phyloP scores from a whole-genome alignment of 2,113 vertebrate species.

The Meleagris gallopavo region DNA sequence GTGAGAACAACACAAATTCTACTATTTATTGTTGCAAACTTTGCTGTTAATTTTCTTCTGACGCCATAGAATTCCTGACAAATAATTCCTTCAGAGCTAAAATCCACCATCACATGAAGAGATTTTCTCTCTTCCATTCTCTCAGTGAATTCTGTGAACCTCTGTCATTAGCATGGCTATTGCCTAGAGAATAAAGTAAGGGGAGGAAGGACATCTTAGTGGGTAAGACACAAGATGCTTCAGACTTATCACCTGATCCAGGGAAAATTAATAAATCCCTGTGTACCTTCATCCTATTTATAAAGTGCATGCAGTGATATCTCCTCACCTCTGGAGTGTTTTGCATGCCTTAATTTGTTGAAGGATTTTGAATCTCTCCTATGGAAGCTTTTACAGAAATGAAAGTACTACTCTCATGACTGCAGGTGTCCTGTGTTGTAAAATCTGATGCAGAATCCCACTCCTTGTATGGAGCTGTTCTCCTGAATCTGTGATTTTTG shows the following conservation, averaged over 20 bases:
- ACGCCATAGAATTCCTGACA: conserved; percentile 1
- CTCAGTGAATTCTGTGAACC: not conserved
- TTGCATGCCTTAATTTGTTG: not conserved
- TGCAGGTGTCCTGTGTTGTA: not conserved
- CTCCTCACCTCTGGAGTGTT: not conserved
- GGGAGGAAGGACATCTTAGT: not conserved
- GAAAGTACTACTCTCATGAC: not conserved
- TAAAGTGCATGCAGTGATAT: not conserved
- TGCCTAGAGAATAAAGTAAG: conserved; percentile 9
- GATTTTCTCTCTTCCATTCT: not conserved
- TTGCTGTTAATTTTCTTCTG: conserved; percentile 31
- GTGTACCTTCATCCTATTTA: not conserved
- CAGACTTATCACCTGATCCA: not conserved
- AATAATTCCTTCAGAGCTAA: conserved; percentile 15
- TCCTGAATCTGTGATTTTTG: not conserved
- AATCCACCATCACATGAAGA: not conserved
- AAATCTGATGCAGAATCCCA: not conserved
- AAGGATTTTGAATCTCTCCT: not conserved
- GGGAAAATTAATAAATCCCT: not conserved
- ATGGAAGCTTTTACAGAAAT: not conserved
- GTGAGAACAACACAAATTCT: conserved; percentile 62
- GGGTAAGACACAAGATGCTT: not conserved
- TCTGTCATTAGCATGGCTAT: not conserved
- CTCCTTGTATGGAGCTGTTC: not conserved
- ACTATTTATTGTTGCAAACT: conserved; percentile 54